Evolutionary conservation across 2,113 vertebrate genomes (phyloP).

Genomic region (Sinocyclocheilus rhinocerous): DNA sequence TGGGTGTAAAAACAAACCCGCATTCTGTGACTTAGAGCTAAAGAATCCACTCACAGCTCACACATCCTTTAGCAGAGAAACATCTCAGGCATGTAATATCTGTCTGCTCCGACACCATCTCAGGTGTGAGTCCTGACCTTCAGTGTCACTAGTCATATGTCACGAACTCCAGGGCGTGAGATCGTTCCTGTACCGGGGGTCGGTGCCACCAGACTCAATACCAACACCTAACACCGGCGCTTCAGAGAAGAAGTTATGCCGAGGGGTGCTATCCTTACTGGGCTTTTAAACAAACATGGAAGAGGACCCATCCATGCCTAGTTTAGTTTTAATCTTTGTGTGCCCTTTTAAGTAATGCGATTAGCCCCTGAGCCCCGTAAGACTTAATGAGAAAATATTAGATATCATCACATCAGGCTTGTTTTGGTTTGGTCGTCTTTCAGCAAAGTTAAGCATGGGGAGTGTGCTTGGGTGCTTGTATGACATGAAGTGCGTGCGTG

Average conservation of each 20-base stretch:
- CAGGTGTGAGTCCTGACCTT: slow-evolving; percentile 31
- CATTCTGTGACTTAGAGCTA: slow-evolving; percentile 24
- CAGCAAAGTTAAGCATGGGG: background rate
- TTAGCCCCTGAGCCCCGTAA: slow-evolving; percentile 59
- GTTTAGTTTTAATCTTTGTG: slow-evolving; percentile 63
- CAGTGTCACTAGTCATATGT: slow-evolving; percentile 13
- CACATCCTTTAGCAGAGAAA: slow-evolving; percentile 16
- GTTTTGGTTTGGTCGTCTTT: slow-evolving; percentile 52
- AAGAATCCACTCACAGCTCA: slow-evolving; percentile 23
- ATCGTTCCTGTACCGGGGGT: background rate
- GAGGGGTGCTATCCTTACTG: slow-evolving; percentile 61
- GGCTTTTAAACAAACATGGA: slow-evolving; percentile 66
- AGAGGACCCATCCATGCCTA: slow-evolving; percentile 51
- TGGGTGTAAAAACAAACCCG: slow-evolving; percentile 22
- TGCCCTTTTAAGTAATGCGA: slow-evolving; percentile 63
- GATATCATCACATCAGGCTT: slow-evolving; percentile 44
- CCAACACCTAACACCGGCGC: slow-evolving; percentile 62
- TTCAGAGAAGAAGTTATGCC: slow-evolving; percentile 30
- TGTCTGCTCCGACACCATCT: slow-evolving; percentile 6
- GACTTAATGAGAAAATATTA: slow-evolving; percentile 57
- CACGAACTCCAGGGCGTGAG: background rate
- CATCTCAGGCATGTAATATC: slow-evolving; percentile 27
- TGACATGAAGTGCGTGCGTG: slow-evolving; percentile 37
- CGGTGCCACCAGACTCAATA: slow-evolving; percentile 58
- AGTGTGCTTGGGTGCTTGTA: slow-evolving; percentile 43